These are phyloP conservation scores for Xanthorhoe spadicearia DNA, from an alignment of 2,888 invertebrate genomes.

Conservation along the genomic window DNA sequence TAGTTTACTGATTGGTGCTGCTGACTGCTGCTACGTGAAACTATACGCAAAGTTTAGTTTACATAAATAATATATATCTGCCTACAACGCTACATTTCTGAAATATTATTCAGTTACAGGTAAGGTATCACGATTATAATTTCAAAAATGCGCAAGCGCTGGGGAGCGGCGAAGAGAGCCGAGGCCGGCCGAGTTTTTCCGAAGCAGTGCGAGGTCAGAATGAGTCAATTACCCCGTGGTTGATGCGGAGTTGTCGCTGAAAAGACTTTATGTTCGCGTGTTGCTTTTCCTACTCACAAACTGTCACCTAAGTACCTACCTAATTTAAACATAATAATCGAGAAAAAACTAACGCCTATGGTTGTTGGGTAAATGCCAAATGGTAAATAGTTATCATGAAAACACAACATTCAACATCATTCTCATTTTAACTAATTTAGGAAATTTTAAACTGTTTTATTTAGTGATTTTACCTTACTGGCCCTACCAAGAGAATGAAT, in stretches of 20 bases:
- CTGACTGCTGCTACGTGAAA: background rate
- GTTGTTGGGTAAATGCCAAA: background rate
- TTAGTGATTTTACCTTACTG: no score
- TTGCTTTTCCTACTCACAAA: slow-evolving; percentile 12
- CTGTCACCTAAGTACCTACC: background rate
- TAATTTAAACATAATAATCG: background rate
- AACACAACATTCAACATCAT: no score
- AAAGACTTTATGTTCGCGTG: slow-evolving; percentile 35
- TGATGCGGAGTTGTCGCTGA: slow-evolving; percentile 54
- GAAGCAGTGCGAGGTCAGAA: slow-evolving; percentile 83
- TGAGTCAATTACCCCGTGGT: slow-evolving; percentile 87
- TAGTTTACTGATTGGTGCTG: background rate
- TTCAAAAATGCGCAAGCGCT: slow-evolving; percentile 43
- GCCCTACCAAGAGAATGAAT: no score
- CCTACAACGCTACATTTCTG: background rate
- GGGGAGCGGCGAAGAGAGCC: slow-evolving; percentile 56
- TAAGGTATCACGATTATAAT: slow-evolving; percentile 23
- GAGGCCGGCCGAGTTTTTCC: slow-evolving; percentile 72
- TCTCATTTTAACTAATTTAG: no score
- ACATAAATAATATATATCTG: background rate
- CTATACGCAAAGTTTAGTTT: background rate
- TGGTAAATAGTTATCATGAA: no score
- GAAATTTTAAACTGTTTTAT: no score
- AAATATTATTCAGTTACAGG: slow-evolving; percentile 22
- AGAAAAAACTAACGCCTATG: no score